Evolutionary conservation across 1,140 invertebrate genomes (phyloP).

Genomic region (Bombus turneri): DNA sequence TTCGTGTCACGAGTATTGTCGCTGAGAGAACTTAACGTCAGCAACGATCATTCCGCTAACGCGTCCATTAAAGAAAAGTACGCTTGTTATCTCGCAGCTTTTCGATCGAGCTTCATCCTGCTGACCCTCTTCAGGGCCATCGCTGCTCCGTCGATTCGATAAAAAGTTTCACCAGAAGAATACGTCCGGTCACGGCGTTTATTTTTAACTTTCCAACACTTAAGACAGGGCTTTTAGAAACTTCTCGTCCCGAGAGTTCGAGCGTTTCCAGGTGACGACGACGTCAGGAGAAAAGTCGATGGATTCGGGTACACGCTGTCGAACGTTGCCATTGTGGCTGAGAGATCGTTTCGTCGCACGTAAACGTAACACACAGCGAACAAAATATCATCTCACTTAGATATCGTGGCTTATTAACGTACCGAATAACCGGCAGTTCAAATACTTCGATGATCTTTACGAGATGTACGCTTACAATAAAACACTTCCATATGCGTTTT

Average conservation of each 20-base stretch:
- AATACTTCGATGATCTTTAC: too few species aligned
- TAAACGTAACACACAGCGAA: neutral
- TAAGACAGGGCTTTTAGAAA: constrained; percentile 18
- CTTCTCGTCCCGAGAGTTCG: neutral
- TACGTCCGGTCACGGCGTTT: neutral
- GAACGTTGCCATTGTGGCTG: neutral
- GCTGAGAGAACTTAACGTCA: neutral
- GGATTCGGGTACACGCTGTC: neutral
- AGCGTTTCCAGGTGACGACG: constrained; percentile 8
- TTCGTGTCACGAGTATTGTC: too few species aligned
- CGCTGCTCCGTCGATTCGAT: neutral
- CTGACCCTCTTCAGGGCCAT: neutral
- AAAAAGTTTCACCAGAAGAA: constrained; percentile 9
- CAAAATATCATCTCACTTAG: too few species aligned
- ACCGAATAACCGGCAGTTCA: too few species aligned
- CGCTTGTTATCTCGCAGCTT: constrained; percentile 4
- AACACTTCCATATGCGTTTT: too few species aligned
- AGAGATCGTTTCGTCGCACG: neutral
- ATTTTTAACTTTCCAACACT: constrained; percentile 40
- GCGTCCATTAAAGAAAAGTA: neutral
- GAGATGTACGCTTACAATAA: too few species aligned
- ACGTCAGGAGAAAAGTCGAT: neutral
- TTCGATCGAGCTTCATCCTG: constrained; percentile 1
- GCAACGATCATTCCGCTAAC: neutral
- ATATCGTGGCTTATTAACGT: too few species aligned